Conservation (phyloP, 2,113 vertebrate genomes). For the Hemibagrus wyckioides region DNA sequence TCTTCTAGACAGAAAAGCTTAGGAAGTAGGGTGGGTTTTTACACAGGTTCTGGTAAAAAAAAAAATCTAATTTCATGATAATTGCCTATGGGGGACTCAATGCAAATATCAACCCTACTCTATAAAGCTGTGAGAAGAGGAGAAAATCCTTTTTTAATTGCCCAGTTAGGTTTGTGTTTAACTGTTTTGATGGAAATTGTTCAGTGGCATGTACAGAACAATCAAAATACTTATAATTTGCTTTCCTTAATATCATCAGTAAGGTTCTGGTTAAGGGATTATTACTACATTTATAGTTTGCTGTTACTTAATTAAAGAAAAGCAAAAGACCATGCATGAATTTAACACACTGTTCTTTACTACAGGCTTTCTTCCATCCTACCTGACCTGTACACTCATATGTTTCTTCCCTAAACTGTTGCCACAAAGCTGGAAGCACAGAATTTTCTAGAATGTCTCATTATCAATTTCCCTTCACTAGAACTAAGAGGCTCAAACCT, state of each 20-base stretch:
- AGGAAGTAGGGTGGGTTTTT: not conserved
- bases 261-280: not conserved
- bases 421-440: too few relatives aligned
- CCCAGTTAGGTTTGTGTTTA: conserved; percentile 4
- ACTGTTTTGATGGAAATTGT: not conserved
- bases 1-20: not conserved
- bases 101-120: not conserved
- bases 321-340: too few relatives aligned
- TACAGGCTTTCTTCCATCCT: not conserved
- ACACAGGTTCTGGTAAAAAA: not conserved
- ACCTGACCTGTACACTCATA: not conserved
- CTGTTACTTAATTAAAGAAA: not conserved
- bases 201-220: not conserved
- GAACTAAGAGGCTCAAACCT: too few relatives aligned
- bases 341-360: not conserved
- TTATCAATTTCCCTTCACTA: too few relatives aligned
- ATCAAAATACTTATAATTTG: not conserved
- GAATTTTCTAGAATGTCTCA: too few relatives aligned
- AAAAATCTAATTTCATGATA: conserved; percentile 1
- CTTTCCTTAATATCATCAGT: not conserved
- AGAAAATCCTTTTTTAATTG: not conserved
- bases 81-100: not conserved
- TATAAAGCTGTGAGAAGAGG: not conserved
- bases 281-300: not conserved
- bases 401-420: too few relatives aligned